Base-by-base conservation (phyloP, 2,797 vertebrate genomes). In the Spinus pinus region DNA sequence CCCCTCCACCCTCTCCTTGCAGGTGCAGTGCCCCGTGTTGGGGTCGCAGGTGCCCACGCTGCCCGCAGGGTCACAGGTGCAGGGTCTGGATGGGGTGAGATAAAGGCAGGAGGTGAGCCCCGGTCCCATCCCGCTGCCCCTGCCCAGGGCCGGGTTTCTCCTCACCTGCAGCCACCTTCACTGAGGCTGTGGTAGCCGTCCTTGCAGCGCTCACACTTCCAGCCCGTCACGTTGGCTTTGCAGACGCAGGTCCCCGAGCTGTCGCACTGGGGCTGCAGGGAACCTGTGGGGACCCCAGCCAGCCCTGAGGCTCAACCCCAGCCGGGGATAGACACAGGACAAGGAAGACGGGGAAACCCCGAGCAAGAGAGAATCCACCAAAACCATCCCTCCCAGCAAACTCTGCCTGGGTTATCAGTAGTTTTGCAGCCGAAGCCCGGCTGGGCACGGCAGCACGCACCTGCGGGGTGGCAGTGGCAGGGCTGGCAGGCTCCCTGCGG, bases 91-190 rank as follows among this genome's bases (percentile, higher is more conserved):
- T 37, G 75, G 86, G 90, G 28, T 1, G 11, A 83, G 78, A 77
- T 0, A 4, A 31, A 18, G 58, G 31, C 3, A 5, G 2, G 3
- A 41, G 22, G 5, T 75, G 53, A 84, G 4, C 3, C n/a, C 57
- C 1, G 0, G 11, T 22, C 35, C 72, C 6, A 6, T 41, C 30
- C 49, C 0, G 0, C 85, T 65, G 75, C 67, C 37, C 66, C 37
- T 22, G 13, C 35, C 28, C 3, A 0, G 16, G 4, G 2, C n/a
- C 1, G 1, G 54, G 27, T 1, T n/a, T 16, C 9, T 70, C 42
- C 98, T 98, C 97, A 99, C 99, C 98, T 98, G 98, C 99, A 99
- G 94, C 99, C 99, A 0, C 98, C 98, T 50, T 98, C 98, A 6
- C 98, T 98, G 24, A 99, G 98, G 14, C 99, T 99, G 96, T 99